Conservation (phyloP, 2,113 vertebrate species). For the Ageneiosus marmoratus region DNA sequence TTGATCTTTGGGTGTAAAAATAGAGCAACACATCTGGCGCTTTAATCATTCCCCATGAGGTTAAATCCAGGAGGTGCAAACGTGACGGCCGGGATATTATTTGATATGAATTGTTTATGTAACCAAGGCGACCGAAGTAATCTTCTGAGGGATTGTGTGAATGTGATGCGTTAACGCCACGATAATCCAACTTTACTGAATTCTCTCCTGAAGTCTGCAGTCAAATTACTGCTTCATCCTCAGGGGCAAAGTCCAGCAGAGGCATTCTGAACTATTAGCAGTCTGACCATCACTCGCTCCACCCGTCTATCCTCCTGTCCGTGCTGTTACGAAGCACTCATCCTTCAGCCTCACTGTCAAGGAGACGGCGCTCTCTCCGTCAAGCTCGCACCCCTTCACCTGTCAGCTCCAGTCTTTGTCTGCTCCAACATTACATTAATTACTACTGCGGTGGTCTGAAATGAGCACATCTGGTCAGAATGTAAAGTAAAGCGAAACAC, state of each 20-base stretch:
- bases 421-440: conserved; percentile 44
- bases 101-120: neutral
- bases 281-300: conserved; percentile 32
- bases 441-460: conserved; percentile 39
- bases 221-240: conserved; percentile 11
- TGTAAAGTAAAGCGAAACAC: conserved; percentile 27
- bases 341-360: conserved; percentile 43
- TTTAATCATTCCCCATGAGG: neutral
- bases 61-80: neutral
- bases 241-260: neutral
- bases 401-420: conserved; percentile 45
- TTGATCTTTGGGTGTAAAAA: conserved; percentile 17
- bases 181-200: neutral
- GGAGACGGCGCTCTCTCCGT: conserved; percentile 12
- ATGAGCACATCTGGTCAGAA: conserved; percentile 34
- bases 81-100: neutral
- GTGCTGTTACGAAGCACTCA: conserved; percentile 15
- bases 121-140: neutral
- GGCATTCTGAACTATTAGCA: conserved; percentile 11
- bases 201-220: neutral
- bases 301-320: conserved; percentile 28
- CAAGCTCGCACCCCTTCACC: conserved; percentile 38
- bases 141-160: neutral
- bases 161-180: neutral
- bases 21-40: neutral